Evolutionary conservation across 2,888 invertebrate species (phyloP).

Genomic region (Escarpia spicata): DNA sequence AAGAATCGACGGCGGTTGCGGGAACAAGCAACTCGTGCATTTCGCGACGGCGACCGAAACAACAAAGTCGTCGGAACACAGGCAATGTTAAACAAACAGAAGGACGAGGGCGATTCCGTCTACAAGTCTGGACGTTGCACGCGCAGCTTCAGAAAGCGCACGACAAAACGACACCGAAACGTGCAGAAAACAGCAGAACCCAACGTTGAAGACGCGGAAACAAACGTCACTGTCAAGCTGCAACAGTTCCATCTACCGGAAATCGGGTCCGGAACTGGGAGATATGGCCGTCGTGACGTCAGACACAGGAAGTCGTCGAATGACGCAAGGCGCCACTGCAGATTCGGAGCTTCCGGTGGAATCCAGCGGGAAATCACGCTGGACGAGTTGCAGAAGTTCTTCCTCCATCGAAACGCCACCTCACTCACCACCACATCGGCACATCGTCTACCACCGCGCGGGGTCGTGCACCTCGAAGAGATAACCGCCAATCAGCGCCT

Average conservation of each 20-base stretch:
- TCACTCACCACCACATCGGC: neutral
- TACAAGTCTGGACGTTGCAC: neutral
- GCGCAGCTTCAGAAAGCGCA: neutral
- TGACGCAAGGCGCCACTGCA: neutral
- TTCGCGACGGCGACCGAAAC: neutral
- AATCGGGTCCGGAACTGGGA: neutral
- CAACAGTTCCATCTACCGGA: constrained; percentile 6
- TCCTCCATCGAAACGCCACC: neutral
- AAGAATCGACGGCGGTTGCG: neutral
- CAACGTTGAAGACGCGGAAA: neutral
- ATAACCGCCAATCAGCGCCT: neutral
- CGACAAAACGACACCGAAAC: neutral
- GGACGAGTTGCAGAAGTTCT: neutral
- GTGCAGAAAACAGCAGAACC: neutral
- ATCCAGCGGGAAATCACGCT: neutral
- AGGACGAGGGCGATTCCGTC: neutral
- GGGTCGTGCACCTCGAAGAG: neutral
- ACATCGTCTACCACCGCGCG: neutral
- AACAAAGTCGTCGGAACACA: neutral
- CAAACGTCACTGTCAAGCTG: neutral
- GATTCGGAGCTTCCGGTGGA: neutral
- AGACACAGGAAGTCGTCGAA: neutral
- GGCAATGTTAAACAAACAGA: neutral
- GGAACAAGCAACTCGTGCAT: neutral
- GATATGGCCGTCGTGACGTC: neutral